Percentiles rank a stretch among this genome's conserved stretches.
These are phyloP conservation scores for Phymorhynchus buccinoides DNA, from an alignment of 1,140 invertebrate genomes.

Conservation along the genomic window DNA sequence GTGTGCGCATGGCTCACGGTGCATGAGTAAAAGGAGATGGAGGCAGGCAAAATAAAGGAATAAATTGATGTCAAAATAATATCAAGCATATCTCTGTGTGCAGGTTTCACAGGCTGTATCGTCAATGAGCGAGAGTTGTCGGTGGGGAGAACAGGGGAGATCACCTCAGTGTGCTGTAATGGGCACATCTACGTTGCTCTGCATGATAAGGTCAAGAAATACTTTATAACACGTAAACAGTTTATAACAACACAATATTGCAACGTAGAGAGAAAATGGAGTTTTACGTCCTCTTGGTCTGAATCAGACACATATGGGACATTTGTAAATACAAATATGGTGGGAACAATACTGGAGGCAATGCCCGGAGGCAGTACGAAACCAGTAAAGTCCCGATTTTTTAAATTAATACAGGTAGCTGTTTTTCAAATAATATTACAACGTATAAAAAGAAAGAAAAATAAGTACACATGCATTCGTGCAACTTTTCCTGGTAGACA, in stretches of 20 bases:
- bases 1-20: neutral
- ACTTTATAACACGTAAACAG: no score
- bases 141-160: slow-evolving; percentile 35
- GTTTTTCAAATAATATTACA: neutral
- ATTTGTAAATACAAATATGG: no score
- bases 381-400: no score
- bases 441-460: neutral
- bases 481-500: neutral
- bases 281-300: no score
- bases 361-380: no score
- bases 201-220: slow-evolving; percentile 35
- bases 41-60: neutral
- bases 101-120: slow-evolving; percentile 35
- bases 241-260: neutral
- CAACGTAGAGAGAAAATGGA: neutral
- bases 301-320: no score
- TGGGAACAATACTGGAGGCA: no score
- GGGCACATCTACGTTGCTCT: slow-evolving; percentile 49
- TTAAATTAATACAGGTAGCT: no score
- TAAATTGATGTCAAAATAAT: neutral
- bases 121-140: slow-evolving; percentile 38
- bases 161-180: slow-evolving; percentile 43
- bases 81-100: neutral
- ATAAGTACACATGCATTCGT: neutral
- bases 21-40: no score